These are phyloP conservation scores for Pogonomyrmex barbatus DNA, from an alignment of 1,140 invertebrate species.

Conservation along the genomic window DNA sequence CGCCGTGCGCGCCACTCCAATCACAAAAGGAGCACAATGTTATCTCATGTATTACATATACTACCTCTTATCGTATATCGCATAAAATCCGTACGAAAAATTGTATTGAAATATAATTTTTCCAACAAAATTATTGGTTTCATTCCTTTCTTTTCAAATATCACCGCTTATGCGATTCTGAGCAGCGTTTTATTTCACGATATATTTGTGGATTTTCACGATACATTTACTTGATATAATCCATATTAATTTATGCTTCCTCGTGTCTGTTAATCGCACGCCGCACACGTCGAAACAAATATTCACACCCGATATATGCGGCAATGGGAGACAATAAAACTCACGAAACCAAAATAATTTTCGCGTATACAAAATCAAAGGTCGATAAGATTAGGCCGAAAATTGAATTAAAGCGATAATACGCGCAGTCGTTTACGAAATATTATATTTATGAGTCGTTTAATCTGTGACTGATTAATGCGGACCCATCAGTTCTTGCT, in stretches of 20 bases:
- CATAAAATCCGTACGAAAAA: neutral
- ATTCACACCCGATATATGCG: neutral
- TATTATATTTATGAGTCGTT: constrained; percentile 62
- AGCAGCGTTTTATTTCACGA: neutral
- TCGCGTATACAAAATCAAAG: constrained; percentile 13
- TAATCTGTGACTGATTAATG: constrained; percentile 57
- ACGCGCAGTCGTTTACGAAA: neutral
- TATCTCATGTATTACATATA: neutral
- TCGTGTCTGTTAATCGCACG: constrained; percentile 8
- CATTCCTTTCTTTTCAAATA: neutral
- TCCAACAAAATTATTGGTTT: neutral
- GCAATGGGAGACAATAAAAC: constrained; percentile 35
- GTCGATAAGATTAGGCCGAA: constrained; percentile 44
- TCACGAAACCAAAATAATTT: constrained; percentile 5
- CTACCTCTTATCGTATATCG: neutral
- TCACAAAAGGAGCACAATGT: neutral
- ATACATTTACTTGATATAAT: constrained; percentile 29
- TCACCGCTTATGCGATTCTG: neutral
- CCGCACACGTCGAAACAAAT: constrained; percentile 20
- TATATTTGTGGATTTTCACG: neutral
- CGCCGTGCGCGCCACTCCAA: too few relatives aligned
- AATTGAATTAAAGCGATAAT: constrained; percentile 52
- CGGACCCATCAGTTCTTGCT: constrained; percentile 44
- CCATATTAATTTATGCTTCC: constrained; percentile 47
- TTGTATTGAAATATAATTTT: constrained; percentile 1